Evolutionary conservation across 2,113 vertebrate genomes (phyloP), one percentile per base, ranked within the genome.

Genomic region (Zosterops hypoxanthus): DNA sequence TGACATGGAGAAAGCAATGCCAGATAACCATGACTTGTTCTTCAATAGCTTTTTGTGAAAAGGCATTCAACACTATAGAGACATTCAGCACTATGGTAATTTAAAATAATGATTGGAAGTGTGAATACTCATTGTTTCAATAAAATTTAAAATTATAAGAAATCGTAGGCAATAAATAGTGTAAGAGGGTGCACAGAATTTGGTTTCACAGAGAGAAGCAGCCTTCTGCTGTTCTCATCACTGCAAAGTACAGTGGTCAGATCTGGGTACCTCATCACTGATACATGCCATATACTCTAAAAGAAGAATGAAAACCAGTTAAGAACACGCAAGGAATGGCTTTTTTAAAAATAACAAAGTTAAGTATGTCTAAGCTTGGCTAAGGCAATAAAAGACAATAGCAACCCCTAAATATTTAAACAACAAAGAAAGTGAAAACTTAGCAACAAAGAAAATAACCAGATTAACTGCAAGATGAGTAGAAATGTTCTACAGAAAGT

Each of bases 371-470:
- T 85, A 85, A 64, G 23, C 8, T 80, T 90, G 33, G 24, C 63
- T 86, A 82, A 77, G 53, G 53, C 36, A 36, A n/a, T 21, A 36
- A 70, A 92, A 94, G 39, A 83, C 64, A 92, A 41, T 81, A 83
- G 64, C 82, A 95, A 95, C 52, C 5, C 31, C 47, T 77, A 83
- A 93, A 94, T 92, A 88, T 88, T 83, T 91, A 56, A 93, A 63
- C 46, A 94, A 92, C 70, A 95, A 81, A 80, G 72, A 61, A 65
- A 34, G 6, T 53, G 18, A 92, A 91, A 82, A 81, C 71, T 77
- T 93, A 86, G 79, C 82, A 90, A 88, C 76, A 53, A 59, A 12
- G 16, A 25, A 82, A 91, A 84, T 60, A 89, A 79, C 8, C 8
- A 55, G n/a, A 49, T 76, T 82, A 72, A 75, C 21, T 46, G 4